Conservation (phyloP, 2,797 vertebrate genomes). For the Fistularia tabacaria region DNA sequence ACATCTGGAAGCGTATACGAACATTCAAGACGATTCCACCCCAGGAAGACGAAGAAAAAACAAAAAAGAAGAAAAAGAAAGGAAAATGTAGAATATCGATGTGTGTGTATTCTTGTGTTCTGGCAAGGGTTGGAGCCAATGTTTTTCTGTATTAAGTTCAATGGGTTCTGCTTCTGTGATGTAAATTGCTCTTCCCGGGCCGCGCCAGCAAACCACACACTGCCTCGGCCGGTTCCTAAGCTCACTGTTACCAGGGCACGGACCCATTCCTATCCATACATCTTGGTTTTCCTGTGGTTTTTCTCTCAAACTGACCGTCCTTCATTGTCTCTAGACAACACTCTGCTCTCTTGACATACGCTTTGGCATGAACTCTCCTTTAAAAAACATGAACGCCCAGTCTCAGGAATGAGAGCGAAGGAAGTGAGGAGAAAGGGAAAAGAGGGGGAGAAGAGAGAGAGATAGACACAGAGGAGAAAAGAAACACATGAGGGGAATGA, state of each 20-base stretch:
- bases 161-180: constrained; percentile 60
- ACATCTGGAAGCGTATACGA: constrained; percentile 4
- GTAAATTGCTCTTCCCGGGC: constrained; percentile 53
- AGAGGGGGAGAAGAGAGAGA: constrained; percentile 8
- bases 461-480: constrained; percentile 18
- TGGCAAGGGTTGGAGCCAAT: constrained; percentile 23
- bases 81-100: constrained; percentile 9
- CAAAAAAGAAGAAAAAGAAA: constrained; percentile 15
- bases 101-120: constrained; percentile 24
- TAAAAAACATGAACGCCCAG: constrained; percentile 34
- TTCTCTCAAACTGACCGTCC: constrained; percentile 47
- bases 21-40: constrained; percentile 18
- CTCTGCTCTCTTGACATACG: constrained; percentile 15
- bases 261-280: constrained; percentile 40
- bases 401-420: constrained; percentile 29
- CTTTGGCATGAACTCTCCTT: constrained; percentile 37
- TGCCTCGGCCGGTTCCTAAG: constrained; percentile 33
- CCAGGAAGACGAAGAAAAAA: constrained; percentile 9
- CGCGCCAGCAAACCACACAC: constrained; percentile 59
- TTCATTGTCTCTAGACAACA: constrained; percentile 57
- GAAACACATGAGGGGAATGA: constrained; percentile 15
- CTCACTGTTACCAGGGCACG: constrained; percentile 23
- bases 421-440: constrained; percentile 17
- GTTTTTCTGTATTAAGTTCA: constrained; percentile 39
- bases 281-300: constrained; percentile 58